Evolutionary conservation across 1,140 invertebrate species (phyloP), one percentile per base, ranked within the genome.

Genomic region (Micrasema minimum): DNA sequence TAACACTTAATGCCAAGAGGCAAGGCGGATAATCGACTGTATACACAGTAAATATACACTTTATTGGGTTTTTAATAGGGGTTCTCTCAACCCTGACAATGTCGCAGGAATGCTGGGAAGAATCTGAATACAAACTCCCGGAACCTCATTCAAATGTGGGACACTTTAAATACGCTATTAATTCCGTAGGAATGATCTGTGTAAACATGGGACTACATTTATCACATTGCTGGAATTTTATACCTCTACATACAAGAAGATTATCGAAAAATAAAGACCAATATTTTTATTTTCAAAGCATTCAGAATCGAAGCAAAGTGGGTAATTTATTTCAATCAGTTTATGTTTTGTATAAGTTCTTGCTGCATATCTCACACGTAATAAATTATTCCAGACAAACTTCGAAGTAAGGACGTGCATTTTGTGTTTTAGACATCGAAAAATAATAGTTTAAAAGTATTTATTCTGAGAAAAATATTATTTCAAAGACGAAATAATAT

Each of bases 401-500:
- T 1, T 31, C 45, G 7, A 11, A 2, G 10, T 5, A 38, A 35
- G 14, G 31, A 51, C 14, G 23, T 10, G 31, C 45, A 38, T 20
- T 61, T n/a, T 31, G 7, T 31, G 26, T 31, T 31, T 2, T 31
- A 31, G 16, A 61, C 37, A 61, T 16, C 14, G 57, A 61, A 18
- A 31, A 4, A 26, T 20, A 38, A 18, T 35, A 16, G 26, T 41
- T 41, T n/a, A 9, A 57, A 11, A 61, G 43, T 37, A 31, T 10
- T 61, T 61, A 51, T 51, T 66, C 62, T 20, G 11, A 66, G 62
- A 66, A 50, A 66, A 51, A 50, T 50, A 48, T 64, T 14, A 18
- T 35, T 46, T 38, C 46, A 22, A 16, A 12, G 35, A 18, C 16
- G 45, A 66, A 66, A 66, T 66, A 51, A 3, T 1, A 48, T 66